phyloP scores from a whole-genome alignment of 2,113 vertebrate species.

The Pelvicachromis taeniatus region DNA sequence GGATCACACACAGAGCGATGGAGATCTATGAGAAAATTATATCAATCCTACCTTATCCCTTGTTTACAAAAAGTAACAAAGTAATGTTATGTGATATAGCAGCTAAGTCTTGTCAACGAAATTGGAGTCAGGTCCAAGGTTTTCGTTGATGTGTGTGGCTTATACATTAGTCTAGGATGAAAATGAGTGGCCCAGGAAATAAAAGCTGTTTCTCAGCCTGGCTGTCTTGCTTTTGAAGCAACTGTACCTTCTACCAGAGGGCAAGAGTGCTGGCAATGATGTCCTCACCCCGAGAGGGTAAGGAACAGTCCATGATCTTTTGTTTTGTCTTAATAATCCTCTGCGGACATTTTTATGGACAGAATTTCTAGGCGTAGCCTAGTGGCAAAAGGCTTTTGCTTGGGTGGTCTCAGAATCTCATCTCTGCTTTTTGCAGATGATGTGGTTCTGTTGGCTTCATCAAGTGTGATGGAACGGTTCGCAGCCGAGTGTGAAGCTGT shows the following conservation, averaged over 20 bases:
- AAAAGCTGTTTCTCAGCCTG: neutral
- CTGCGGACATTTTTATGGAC: too few species aligned
- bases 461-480: too few species aligned
- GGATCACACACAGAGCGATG: neutral
- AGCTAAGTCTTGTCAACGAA: neutral
- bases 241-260: neutral
- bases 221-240: neutral
- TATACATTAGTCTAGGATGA: too few species aligned
- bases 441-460: too few species aligned
- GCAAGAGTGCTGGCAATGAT: neutral
- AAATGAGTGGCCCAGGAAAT: accelerated
- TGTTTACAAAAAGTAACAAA: neutral
- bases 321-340: neutral
- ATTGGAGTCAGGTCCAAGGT: neutral
- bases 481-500: too few species aligned
- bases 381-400: too few species aligned
- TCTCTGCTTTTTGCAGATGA: too few species aligned
- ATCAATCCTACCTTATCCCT: neutral
- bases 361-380: too few species aligned
- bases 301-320: neutral
- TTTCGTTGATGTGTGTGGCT: too few species aligned
- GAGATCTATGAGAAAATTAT: neutral
- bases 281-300: neutral
- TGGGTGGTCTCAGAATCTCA: too few species aligned
- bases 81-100: neutral